Conservation (phyloP, 2,797 vertebrate species). For the Periparus ater region DNA sequence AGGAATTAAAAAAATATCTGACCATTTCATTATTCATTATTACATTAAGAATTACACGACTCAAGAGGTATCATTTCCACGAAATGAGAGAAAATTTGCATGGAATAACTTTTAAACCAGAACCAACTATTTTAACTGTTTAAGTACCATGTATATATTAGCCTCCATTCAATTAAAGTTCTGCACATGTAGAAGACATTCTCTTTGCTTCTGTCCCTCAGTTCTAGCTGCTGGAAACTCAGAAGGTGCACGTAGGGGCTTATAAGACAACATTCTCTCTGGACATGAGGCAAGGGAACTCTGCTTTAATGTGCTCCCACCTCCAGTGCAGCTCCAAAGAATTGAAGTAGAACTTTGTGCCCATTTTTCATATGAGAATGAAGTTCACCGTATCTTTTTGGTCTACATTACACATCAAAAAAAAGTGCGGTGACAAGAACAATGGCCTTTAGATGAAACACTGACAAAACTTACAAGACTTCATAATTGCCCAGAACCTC, state of each 20-base stretch:
- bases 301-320: not conserved
- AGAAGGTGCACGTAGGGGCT: not conserved
- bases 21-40: not conserved
- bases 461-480: slow-evolving; percentile 87
- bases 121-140: not conserved
- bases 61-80: not conserved
- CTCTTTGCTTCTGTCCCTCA: not conserved
- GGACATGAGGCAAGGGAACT: not conserved
- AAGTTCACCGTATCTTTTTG: not conserved
- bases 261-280: not conserved
- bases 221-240: not conserved
- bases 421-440: not conserved
- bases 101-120: not conserved
- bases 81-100: not conserved
- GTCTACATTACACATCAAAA: not conserved
- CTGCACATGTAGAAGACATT: not conserved
- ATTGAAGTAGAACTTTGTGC: not conserved
- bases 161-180: not conserved
- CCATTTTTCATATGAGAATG: not conserved
- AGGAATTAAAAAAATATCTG: not conserved
- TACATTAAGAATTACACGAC: not conserved
- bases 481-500: slow-evolving; percentile 95
- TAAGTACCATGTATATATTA: not conserved
- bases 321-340: not conserved
- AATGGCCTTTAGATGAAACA: not conserved